phyloP scores from a whole-genome alignment of 2,797 vertebrate species.

The Tadarida brasiliensis region DNA sequence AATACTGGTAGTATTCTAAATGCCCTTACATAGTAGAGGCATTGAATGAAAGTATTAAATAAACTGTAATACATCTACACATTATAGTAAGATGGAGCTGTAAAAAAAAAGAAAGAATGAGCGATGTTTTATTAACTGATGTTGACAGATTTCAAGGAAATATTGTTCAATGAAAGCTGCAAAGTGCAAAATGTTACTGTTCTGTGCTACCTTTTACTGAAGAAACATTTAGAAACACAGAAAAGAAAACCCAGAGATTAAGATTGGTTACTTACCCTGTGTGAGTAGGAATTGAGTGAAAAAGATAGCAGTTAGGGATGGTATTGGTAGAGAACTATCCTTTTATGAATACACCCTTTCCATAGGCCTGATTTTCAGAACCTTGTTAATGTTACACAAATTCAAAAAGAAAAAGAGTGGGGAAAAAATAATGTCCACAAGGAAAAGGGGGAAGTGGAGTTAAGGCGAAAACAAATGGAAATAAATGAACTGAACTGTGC shows the following conservation, averaged over 20 bases:
- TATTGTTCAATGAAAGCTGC: not conserved
- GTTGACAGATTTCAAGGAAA: not conserved
- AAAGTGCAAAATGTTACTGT: not conserved
- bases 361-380: not conserved
- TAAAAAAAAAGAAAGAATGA: not conserved
- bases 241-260: not conserved
- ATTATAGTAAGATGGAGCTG: not conserved
- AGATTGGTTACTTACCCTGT: not conserved
- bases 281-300: not conserved
- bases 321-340: not conserved
- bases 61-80: not conserved
- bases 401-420: not conserved
- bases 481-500: not conserved
- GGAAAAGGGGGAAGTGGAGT: rapidly evolving
- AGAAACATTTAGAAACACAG: not conserved
- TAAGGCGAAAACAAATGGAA: not conserved
- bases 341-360: not conserved
- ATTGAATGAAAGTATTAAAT: not conserved
- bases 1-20: not conserved
- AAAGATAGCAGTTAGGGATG: not conserved
- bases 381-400: not conserved
- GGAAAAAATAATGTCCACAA: not conserved
- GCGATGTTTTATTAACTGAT: not conserved
- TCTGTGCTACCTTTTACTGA: not conserved
- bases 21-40: not conserved